phyloP scores from a whole-genome alignment of 1,140 invertebrate species.

The Drosophila sturtevanti region DNA sequence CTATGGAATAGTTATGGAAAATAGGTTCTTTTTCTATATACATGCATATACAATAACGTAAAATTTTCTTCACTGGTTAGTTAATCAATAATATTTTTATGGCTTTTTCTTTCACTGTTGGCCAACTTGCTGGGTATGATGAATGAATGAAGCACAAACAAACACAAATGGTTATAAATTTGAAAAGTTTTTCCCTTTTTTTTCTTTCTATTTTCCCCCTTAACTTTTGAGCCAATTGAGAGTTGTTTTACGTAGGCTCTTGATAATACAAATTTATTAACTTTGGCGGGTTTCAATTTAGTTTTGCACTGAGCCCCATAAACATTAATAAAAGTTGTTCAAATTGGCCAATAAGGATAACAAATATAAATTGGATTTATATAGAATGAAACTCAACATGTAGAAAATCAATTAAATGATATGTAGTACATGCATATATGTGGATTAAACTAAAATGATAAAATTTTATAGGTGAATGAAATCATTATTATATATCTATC shows the following conservation, averaged over 20 bases:
- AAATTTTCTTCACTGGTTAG: background rate
- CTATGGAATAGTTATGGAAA: background rate
- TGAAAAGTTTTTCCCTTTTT: background rate
- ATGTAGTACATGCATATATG: background rate
- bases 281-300: background rate
- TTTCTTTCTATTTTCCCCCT: background rate
- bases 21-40: background rate
- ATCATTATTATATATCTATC: background rate
- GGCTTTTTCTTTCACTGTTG: background rate
- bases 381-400: background rate
- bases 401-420: background rate
- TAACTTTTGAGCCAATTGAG: background rate
- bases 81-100: slow-evolving; percentile 9
- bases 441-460: too few species aligned
- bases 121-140: background rate
- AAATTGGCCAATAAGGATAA: background rate
- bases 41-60: background rate
- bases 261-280: background rate
- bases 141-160: background rate
- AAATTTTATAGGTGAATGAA: background rate
- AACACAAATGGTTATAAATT: background rate
- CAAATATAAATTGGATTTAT: too few species aligned
- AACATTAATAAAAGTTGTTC: background rate
- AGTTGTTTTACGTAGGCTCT: background rate
- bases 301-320: background rate